Evolutionary conservation across 2,797 vertebrate species (phyloP), one percentile per base, ranked within the genome.

Genomic region (Diplodus puntazzo): DNA sequence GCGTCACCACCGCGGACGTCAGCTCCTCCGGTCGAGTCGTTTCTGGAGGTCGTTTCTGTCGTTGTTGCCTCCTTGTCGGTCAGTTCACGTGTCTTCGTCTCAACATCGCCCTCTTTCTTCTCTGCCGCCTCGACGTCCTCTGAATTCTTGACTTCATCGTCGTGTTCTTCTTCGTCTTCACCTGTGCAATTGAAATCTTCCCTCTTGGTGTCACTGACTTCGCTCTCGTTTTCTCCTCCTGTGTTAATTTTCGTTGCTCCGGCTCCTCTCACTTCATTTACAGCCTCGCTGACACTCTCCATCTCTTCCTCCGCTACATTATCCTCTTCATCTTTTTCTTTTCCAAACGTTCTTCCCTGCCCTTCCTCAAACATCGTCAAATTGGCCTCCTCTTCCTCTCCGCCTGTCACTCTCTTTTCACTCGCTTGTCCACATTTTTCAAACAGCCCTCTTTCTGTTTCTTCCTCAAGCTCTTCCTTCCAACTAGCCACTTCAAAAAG

Each of bases 401-500:
- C 2, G 11, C 62, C 58, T 7, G 0, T 21, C 42, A 1, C 23
- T 57, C 14, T 64, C 45, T 25, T 21, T 58, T 78, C 63, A n/a
- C 45, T 73, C 46, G 0, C 54, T 43, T 10, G 39, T 55, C 59
- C 66, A 30, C 14, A 14, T 50, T 14, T 79, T 66, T 53, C 68
- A 57, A 52, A 75, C 34, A 39, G 30, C 27, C 49, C 14, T 45
- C 0, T 16, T 9, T 52, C 69, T 23, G 5, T 54, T 49, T 55
- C 39, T 27, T 66, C 54, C 21, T 59, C 42, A 20, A 0, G 48
- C 27, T 64, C 49, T 6, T 30, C 77, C 55, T 72, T 73, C 67
- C 66, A 54, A 63, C 21, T 16, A 20, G 42, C n/a, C 14, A 8
- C 81, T 74, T 84, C 77, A 23, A 23, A 66, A 43, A 25, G 20